Percentiles rank a stretch among this genome's conserved stretches.
These are phyloP conservation scores for Centropus bengalensis DNA, from an alignment of 2,113 vertebrate genomes.

Conservation along the genomic window DNA sequence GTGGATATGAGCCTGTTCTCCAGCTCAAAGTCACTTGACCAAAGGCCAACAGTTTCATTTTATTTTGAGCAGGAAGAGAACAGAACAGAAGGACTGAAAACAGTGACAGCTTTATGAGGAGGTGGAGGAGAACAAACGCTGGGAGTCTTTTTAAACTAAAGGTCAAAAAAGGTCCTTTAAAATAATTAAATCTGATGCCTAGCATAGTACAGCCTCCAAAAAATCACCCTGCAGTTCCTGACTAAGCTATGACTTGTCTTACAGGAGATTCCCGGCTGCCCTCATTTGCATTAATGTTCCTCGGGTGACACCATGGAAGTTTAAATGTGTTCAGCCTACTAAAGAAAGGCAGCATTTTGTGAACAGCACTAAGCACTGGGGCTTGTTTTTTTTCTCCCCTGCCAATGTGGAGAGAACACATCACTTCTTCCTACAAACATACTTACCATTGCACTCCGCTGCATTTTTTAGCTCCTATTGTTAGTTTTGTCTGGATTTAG, in stretches of 20 bases:
- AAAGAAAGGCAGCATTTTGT: not conserved
- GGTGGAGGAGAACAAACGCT: constrained; percentile 27
- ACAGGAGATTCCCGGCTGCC: not conserved
- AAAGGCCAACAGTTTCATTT: constrained; percentile 2
- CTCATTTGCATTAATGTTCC: not conserved
- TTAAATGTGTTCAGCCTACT: not conserved
- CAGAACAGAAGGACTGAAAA: constrained; percentile 6
- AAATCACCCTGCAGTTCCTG: constrained; percentile 4
- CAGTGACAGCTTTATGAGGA: constrained; percentile 49
- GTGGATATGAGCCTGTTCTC: not conserved
- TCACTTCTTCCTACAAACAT: not conserved
- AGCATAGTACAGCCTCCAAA: not conserved
- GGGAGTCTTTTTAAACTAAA: constrained; percentile 35
- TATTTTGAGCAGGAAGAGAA: constrained; percentile 21
- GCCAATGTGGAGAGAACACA: not conserved
- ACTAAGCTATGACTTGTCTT: not conserved
- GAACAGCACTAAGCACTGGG: not conserved
- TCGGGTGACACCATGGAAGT: not conserved
- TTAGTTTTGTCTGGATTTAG: not conserved
- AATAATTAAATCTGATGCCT: not conserved
- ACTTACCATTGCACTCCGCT: not conserved
- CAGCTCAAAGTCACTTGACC: not conserved
- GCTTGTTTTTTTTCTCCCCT: not conserved
- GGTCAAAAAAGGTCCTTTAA: constrained; percentile 31
- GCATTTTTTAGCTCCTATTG: not conserved